phyloP scores from a whole-genome alignment of 2,888 invertebrate genomes.

The Megaustenia siamemsis region DNA sequence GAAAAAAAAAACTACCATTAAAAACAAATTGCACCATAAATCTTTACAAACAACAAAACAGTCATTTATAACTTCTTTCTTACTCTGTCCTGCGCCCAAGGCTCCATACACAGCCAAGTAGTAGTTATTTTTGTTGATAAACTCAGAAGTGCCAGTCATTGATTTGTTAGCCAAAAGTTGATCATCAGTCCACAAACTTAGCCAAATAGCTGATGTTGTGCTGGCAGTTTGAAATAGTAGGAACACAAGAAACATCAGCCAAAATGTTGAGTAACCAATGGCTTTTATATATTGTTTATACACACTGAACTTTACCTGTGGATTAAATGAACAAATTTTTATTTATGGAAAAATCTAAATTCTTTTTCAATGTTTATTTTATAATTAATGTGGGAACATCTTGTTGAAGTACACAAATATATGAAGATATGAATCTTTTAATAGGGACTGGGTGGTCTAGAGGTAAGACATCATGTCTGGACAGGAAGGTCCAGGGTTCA shows the following conservation, averaged over 20 bases:
- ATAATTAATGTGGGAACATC: too few relatives aligned
- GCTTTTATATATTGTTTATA: slow-evolving; percentile 93
- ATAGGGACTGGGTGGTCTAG: too few relatives aligned
- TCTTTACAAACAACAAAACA: background rate
- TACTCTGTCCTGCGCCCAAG: slow-evolving; percentile 68
- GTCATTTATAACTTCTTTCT: background rate
- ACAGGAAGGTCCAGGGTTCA: too few relatives aligned
- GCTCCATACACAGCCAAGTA: slow-evolving; percentile 80
- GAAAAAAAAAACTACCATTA: too few relatives aligned
- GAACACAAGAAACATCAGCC: slow-evolving; percentile 85
- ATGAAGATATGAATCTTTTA: too few relatives aligned
- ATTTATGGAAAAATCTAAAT: background rate
- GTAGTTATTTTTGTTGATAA: slow-evolving; percentile 60
- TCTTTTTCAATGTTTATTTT: too few relatives aligned
- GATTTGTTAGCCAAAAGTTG: slow-evolving; percentile 42
- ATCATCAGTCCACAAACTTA: slow-evolving; percentile 74
- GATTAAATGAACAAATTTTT: background rate
- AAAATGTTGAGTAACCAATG: slow-evolving; percentile 86
- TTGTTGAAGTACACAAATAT: too few relatives aligned
- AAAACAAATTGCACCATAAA: too few relatives aligned
- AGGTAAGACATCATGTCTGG: too few relatives aligned
- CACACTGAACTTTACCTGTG: slow-evolving; percentile 88
- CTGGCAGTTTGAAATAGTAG: slow-evolving; percentile 63
- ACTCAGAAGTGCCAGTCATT: slow-evolving; percentile 44
- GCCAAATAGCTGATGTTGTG: slow-evolving; percentile 69